Conservation (phyloP, 2,113 vertebrate genomes). For the human (Homo sapiens) region GRCh38 chr15:31333501-31334000, state of each 20-base stretch:
- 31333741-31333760: background rate
- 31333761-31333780: background rate
- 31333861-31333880: background rate
- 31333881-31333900: background rate
- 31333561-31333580: background rate
- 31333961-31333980: background rate
- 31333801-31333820: background rate
- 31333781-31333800: background rate
- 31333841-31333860: background rate
- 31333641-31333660: background rate
- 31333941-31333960: rapidly evolving
- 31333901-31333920: background rate
- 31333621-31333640: background rate
- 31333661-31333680: background rate
- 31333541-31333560: background rate
- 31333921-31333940: background rate
- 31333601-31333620: background rate
- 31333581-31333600: background rate
- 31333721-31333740: background rate
- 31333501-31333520: background rate
- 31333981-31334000: background rate
- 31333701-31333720: background rate
- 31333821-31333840: background rate
- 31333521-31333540: background rate
- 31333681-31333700: background rate